Percentiles rank a stretch among this genome's conserved stretches.
phyloP scores from a whole-genome alignment of 30 jellyfish, hydroid and myxozoan species.

The Nemopilema nomurai region DNA sequence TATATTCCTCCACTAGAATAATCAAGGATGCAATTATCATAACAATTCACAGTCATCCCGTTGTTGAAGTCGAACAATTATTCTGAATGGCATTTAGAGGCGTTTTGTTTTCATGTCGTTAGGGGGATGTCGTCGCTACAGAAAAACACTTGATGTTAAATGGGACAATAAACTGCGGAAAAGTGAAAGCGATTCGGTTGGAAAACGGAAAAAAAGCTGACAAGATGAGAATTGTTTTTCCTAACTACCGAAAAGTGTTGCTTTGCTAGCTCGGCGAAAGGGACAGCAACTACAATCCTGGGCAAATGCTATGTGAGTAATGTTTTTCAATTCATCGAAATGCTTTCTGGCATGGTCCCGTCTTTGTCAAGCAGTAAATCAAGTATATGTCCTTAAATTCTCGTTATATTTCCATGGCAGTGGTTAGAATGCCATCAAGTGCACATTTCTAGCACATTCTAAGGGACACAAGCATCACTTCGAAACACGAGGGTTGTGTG shows the following conservation, averaged over 20 bases:
- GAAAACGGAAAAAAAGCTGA: background rate
- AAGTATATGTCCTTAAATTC: too few species aligned
- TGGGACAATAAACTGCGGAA: background rate
- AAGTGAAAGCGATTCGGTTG: background rate
- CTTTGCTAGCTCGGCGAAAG: background rate
- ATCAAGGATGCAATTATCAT: background rate
- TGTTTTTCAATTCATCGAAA: too few species aligned
- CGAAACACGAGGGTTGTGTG: too few species aligned
- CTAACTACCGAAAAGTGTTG: background rate
- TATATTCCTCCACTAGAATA: background rate
- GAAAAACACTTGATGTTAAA: background rate
- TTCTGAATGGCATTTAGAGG: background rate
- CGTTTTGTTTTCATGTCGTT: background rate
- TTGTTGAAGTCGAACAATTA: background rate
- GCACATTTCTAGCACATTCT: too few species aligned
- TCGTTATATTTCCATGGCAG: too few species aligned
- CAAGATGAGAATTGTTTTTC: background rate
- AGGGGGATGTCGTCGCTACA: background rate
- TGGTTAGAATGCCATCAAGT: too few species aligned
- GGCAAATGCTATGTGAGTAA: background rate
- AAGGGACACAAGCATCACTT: too few species aligned
- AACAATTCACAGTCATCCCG: background rate
- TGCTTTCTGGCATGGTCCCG: background rate
- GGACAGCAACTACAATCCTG: background rate
- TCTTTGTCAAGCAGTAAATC: too few species aligned